Evolutionary conservation across 2,797 vertebrate species (phyloP), one percentile per base, ranked within the genome.

Genomic region (Miichthys miiuy): DNA sequence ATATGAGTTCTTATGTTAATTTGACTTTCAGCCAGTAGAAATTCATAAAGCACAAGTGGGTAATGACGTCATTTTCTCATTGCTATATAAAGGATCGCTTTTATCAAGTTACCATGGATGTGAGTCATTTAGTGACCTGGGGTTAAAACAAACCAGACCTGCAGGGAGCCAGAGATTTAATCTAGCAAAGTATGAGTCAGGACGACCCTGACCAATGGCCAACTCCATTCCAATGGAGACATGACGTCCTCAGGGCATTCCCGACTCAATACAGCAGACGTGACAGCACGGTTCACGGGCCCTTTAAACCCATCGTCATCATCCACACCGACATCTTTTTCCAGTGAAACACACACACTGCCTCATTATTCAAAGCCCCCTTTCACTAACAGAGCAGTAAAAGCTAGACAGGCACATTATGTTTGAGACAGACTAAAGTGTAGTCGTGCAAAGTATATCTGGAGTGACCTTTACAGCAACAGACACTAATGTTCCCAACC

Each of bases 101-200:
- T 84, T 83, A 89, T 90, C 65, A 58, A 66, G 79, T 88, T 83
- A 85, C 80, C 62, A 77, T 72, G 25, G 77, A 72, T 63, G 70
- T 89, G 85, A 91, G 79, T 92, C 86, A 92, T 66, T 80, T 60
- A 25, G 72, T 72, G 81, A 77, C 87, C 67, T 54, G 48, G 79
- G 82, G 89, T 84, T 90, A 91, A 91, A 90, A 81, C 69, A 90
- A 87, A 85, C 70, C 90, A 90, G 82, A 68, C 74, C 80, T 73
- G 38, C 77, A 62, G 52, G 79, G 71, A 84, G 61, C 63, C 47
- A 75, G 55, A 90, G 88, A 95, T 92, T 88, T 77, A 72, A 93
- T 93, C 89, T 82, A 21, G 72, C 47, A 58, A 80, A 79, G 86
- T 47, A 46, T 90, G 88, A 91, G 83, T 90, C 88, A 91, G 73